Base-by-base conservation (phyloP, 2,113 vertebrate species). In the Channa maculata region DNA sequence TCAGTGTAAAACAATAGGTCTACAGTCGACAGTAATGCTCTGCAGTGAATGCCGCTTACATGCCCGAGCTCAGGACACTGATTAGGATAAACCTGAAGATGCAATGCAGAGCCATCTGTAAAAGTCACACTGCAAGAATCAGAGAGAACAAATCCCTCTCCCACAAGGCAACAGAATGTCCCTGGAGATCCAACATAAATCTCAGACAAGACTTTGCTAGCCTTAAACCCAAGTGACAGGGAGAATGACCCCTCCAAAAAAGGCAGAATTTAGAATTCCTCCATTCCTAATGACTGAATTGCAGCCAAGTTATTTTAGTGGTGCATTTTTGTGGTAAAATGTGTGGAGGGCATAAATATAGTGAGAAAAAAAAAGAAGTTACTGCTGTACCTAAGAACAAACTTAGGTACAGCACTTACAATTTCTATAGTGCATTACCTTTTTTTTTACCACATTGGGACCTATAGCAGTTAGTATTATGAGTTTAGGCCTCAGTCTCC, bases 291-390 rank as follows among this genome's bases (percentile, higher is more conserved):
- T 80, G 39, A 54, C 63, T 77, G 82, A 87, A 77, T 51, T 45
- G 6, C 13, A 63, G 83, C 89, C 82, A 88, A 89, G 80, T 78
- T 80, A 82, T 91, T 86, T 89, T 45, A 83, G 79, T 58, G 50
- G 51, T 67, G 82, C 79, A 88, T 91, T 88, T 88, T 84, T 92
- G 89, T 90, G 89, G 88, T 71, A 51, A 71, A 91, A 82, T 65
- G 77, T 77, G 77, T 75, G 75, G 58, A 80, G 59, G 43, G 46
- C 39, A 74, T 53, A 58, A 43, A 14, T 77, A 67, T 33, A 70
- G 63, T 53, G 43, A 45, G 50, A 65, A 43, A 53, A 69, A n/a
- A 68, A 52, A 48, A 46, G 38, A 14, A 66, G 37, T 50, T 37
- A 66, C 65, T 76, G 64, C 67, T 55, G 80, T 82, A 81, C 79